Conservation (phyloP, 2,113 vertebrate genomes). For the Silurus asotus region DNA sequence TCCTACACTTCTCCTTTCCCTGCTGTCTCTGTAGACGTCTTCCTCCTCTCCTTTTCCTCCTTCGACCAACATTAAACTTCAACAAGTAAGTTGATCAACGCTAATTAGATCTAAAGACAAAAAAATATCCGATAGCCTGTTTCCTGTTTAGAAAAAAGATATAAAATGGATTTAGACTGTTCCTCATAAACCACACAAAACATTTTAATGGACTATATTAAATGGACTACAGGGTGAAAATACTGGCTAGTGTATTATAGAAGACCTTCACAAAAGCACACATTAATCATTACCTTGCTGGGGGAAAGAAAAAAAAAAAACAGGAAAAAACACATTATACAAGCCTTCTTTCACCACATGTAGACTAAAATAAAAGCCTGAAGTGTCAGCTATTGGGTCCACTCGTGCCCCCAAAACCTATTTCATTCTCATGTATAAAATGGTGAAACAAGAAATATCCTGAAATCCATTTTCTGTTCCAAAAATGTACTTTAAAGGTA, state of each 20-base stretch:
- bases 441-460: neutral
- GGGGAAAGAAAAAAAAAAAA: neutral
- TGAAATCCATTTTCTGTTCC: neutral
- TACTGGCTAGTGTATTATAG: neutral
- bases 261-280: slow-evolving; percentile 20
- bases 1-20: neutral
- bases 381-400: neutral
- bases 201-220: neutral
- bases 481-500: neutral
- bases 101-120: neutral
- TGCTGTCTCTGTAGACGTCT: too few relatives aligned
- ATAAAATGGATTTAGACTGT: neutral
- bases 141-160: neutral
- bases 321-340: slow-evolving; percentile 21
- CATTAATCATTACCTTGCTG: neutral
- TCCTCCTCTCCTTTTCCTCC: too few relatives aligned
- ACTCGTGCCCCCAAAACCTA: neutral
- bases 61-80: neutral
- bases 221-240: slow-evolving; percentile 6
- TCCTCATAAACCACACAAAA: slow-evolving; percentile 2
- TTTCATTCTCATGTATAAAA: neutral
- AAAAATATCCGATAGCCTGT: neutral
- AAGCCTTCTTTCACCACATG: neutral
- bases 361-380: slow-evolving; percentile 12
- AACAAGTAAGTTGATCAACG: neutral